Conservation (phyloP, 2,797 vertebrate species). For the Coluber constrictor region DNA sequence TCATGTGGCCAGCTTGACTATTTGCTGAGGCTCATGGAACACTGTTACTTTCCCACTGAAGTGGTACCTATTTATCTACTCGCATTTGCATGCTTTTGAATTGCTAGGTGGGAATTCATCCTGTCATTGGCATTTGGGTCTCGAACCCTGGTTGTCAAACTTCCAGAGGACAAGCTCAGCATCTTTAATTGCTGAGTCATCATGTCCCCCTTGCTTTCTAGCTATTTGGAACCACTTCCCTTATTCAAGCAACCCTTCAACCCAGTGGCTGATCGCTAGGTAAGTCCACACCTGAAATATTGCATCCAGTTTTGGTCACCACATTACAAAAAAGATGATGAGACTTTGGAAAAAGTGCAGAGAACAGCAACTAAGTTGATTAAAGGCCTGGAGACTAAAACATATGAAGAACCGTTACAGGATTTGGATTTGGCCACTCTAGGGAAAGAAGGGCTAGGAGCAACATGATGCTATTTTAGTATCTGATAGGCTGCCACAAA, state of each 20-base stretch:
- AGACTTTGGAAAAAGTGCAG: not conserved
- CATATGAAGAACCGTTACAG: not conserved
- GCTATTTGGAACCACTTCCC: not conserved
- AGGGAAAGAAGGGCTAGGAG: too few species aligned
- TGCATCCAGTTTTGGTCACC: not conserved
- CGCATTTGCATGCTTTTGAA: not conserved
- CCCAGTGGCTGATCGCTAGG: not conserved
- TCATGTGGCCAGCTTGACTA: not conserved
- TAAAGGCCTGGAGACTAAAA: not conserved
- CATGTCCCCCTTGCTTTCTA: not conserved
- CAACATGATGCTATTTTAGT: too few species aligned
- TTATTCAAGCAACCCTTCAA: not conserved
- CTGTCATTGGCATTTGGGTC: too few species aligned
- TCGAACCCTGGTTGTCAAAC: not conserved
- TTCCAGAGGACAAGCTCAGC: not conserved
- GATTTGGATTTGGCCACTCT: not conserved
- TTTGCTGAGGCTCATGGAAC: not conserved
- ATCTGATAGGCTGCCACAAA: not conserved
- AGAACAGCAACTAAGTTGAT: not conserved
- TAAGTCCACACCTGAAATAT: not conserved
- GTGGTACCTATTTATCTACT: not conserved
- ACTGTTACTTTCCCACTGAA: not conserved
- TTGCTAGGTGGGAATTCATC: not conserved
- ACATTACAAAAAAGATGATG: not conserved
- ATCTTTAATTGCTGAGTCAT: not conserved